Evolutionary conservation across 2,113 vertebrate species (phyloP).

Genomic region (Saguinus imperator): DNA sequence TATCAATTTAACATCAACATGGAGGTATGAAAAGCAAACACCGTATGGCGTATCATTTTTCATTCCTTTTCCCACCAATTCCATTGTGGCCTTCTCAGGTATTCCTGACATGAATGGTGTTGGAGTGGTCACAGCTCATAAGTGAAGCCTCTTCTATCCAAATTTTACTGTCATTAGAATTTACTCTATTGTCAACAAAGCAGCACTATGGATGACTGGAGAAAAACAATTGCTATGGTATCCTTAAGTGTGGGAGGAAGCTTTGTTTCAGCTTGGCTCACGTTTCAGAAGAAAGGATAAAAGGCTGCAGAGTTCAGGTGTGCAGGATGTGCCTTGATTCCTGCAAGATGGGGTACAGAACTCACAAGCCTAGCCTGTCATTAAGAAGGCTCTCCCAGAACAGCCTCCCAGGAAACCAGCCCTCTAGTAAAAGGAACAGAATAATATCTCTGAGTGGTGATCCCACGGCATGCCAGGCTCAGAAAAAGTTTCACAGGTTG

Average conservation of each 20-base stretch:
- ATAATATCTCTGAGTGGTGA: not conserved
- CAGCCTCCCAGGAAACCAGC: conserved; percentile 67
- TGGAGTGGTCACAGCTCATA: not conserved
- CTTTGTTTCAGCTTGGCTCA: conserved; percentile 59
- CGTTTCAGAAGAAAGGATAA: conserved; percentile 68
- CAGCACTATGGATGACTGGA: not conserved
- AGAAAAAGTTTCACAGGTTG: not conserved
- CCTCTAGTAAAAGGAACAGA: not conserved
- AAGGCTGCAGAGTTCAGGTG: conserved; percentile 68
- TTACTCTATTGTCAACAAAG: conserved; percentile 7
- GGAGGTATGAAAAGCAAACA: not conserved
- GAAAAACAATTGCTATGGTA: conserved; percentile 53
- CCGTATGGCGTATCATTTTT: not conserved
- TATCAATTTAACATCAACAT: not conserved
- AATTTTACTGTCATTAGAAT: not conserved
- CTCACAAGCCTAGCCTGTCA: conserved; percentile 66
- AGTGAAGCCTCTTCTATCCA: not conserved
- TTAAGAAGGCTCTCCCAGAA: conserved; percentile 76
- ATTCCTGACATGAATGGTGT: not conserved
- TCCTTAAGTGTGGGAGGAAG: conserved; percentile 60
- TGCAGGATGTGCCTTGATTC: not conserved
- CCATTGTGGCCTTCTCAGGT: not conserved
- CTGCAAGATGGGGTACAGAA: conserved; percentile 75
- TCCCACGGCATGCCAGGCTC: not conserved
- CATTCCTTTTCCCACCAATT: not conserved